These are phyloP conservation scores for Drosophila cognata DNA, from an alignment of 2,888 invertebrate genomes.

Conservation along the genomic window DNA sequence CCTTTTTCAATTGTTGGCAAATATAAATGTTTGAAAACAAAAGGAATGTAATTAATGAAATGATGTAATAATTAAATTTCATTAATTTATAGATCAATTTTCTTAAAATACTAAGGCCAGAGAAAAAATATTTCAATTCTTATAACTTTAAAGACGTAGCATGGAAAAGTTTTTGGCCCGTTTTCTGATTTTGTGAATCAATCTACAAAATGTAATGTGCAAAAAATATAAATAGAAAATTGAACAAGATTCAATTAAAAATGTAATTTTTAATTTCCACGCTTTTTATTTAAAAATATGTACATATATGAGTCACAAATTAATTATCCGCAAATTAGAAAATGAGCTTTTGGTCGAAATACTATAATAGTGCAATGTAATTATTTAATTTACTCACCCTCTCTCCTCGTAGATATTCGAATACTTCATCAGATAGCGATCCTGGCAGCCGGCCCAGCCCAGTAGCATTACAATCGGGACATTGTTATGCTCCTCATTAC, in stretches of 20 bases:
- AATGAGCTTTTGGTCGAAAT: not conserved
- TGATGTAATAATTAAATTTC: not conserved
- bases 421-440: conserved; percentile 91
- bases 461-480: conserved; percentile 90
- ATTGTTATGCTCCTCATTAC: conserved; percentile 86
- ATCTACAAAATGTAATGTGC: not conserved
- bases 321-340: not conserved
- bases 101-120: accelerated
- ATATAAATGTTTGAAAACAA: not conserved
- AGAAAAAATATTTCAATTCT: not conserved
- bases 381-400: conserved; percentile 86
- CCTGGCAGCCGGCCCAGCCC: conserved; percentile 93
- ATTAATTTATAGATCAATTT: not conserved
- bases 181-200: not conserved
- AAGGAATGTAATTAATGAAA: not conserved
- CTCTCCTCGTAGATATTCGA: conserved; percentile 91
- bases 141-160: not conserved
- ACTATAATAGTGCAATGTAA: not conserved
- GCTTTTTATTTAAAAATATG: not conserved
- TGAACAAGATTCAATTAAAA: too few relatives aligned
- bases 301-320: not conserved
- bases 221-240: not conserved
- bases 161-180: not conserved
- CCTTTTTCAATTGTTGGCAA: not conserved
- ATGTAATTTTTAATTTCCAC: not conserved